phyloP scores from a whole-genome alignment of 2,888 invertebrate species.

The Ochlodes sylvanus region DNA sequence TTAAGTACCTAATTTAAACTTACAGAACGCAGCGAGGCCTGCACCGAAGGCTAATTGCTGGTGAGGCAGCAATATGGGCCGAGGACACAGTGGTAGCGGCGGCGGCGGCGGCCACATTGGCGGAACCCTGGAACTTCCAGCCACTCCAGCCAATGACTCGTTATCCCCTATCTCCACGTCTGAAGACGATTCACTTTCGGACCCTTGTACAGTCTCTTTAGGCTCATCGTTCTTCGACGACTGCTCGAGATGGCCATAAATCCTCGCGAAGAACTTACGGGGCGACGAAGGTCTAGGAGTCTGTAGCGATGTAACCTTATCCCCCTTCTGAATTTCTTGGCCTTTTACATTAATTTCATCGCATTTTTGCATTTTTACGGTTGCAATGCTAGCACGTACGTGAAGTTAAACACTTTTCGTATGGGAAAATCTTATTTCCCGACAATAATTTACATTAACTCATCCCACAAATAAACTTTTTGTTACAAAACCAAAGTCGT shows the following conservation, averaged over 20 bases:
- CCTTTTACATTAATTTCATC: slow-evolving; percentile 16
- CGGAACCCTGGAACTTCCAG: slow-evolving; percentile 43
- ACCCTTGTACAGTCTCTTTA: slow-evolving; percentile 50
- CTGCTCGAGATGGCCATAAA: slow-evolving; percentile 91
- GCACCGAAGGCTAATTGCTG: slow-evolving; percentile 86
- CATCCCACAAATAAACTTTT: not conserved
- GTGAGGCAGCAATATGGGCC: slow-evolving; percentile 74
- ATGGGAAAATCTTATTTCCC: too few species aligned
- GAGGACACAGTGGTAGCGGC: slow-evolving; percentile 72
- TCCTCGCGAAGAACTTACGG: slow-evolving; percentile 91
- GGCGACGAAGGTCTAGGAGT: slow-evolving; percentile 89
- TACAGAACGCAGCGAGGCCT: slow-evolving; percentile 84
- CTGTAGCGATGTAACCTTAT: slow-evolving; percentile 55
- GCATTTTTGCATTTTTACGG: slow-evolving; percentile 30
- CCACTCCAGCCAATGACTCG: slow-evolving; percentile 47
- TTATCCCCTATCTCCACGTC: slow-evolving; percentile 73
- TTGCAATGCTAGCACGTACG: not conserved
- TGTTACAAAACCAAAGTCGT: not conserved
- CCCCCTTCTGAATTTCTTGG: slow-evolving; percentile 32
- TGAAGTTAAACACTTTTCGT: not conserved
- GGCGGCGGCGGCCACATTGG: slow-evolving; percentile 67
- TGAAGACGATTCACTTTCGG: slow-evolving; percentile 75
- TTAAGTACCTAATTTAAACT: slow-evolving; percentile 55
- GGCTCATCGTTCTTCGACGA: slow-evolving; percentile 46
- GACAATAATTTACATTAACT: too few species aligned